Base-by-base conservation (phyloP, 2,888 invertebrate genomes). In the Copidosoma aretas region DNA sequence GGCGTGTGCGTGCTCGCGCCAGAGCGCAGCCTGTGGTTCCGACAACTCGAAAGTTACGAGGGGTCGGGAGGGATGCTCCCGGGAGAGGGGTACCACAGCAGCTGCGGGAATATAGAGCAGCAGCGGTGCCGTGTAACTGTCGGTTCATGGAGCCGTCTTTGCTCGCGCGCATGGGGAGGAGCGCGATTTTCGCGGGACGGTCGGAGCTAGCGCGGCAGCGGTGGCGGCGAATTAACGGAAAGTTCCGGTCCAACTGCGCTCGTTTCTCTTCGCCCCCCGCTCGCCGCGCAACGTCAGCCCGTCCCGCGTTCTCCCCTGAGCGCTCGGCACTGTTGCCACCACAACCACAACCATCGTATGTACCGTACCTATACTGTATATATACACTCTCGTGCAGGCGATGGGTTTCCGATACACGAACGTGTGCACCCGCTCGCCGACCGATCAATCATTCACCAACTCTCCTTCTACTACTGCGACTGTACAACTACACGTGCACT, bases 161-260 rank as follows among this genome's bases (percentile, higher is more conserved):
- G 32, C 32, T 32, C 32, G 8, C 8, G 32, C 8, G 8, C 32
- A 8, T 5, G 32, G 32, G 8, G 60, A 32, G 24, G 17, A n/a
- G n/a, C n/a, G n/a, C n/a, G n/a, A n/a, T n/a, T 2, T 51, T 43
- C 43, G 41, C 22, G 8, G 46, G 19, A 24, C 15, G 17, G 51
- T 12, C 43, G 22, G 60, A 41, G 52, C 54, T 64, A 43, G 54
- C n/a, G n/a, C n/a, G n/a, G n/a, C n/a, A n/a, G n/a, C n/a, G n/a
- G n/a, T n/a, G n/a, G 3, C 43, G 8, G 60, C 67, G 60, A 67
- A 71, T 73, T 70, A 71, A 68, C 66, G 70, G 46, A 58, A 71
- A 72, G 62, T 58, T 67, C 69, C 57, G 61, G 61, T 57, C 67
- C 32, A 71, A 70, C 68, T 69, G 69, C 60, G 46, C 25, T 14